Evolutionary conservation across 2,797 vertebrate species (phyloP).

Genomic region (Thripadectes ignobilis): DNA sequence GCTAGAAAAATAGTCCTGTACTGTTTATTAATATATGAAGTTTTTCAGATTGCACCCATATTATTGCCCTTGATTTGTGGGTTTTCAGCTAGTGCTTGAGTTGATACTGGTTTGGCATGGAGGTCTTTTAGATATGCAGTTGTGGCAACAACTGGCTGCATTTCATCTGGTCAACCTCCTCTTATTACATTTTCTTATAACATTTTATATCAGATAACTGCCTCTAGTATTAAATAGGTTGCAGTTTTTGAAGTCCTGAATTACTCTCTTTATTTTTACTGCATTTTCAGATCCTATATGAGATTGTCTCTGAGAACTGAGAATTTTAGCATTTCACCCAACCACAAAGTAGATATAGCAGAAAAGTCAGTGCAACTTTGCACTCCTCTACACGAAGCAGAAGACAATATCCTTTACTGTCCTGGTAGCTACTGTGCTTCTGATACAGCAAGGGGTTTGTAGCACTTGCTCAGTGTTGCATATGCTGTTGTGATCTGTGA

Average conservation of each 20-base stretch:
- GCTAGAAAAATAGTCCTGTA: not conserved
- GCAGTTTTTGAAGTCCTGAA: not conserved
- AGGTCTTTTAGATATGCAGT: not conserved
- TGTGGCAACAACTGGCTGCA: not conserved
- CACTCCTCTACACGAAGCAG: not conserved
- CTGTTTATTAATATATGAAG: not conserved
- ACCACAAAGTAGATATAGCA: not conserved
- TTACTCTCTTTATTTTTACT: not conserved
- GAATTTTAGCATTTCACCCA: not conserved
- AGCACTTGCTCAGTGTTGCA: not conserved
- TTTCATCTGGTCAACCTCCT: not conserved
- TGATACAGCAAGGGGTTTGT: not conserved
- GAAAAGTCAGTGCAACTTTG: not conserved
- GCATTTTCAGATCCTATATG: not conserved
- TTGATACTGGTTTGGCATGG: not conserved
- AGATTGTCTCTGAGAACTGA: not conserved
- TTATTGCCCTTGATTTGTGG: not conserved
- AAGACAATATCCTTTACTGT: not conserved
- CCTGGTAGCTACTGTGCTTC: not conserved
- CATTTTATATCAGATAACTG: not conserved
- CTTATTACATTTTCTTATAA: not conserved
- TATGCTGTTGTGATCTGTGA: not conserved
- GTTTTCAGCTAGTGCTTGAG: not conserved
- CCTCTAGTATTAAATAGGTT: not conserved
- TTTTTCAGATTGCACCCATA: fast-evolving